Percentiles rank a stretch among this genome's conserved stretches.
Evolutionary conservation across 2,888 invertebrate species (phyloP).

Genomic region (Sympetrum striolatum): DNA sequence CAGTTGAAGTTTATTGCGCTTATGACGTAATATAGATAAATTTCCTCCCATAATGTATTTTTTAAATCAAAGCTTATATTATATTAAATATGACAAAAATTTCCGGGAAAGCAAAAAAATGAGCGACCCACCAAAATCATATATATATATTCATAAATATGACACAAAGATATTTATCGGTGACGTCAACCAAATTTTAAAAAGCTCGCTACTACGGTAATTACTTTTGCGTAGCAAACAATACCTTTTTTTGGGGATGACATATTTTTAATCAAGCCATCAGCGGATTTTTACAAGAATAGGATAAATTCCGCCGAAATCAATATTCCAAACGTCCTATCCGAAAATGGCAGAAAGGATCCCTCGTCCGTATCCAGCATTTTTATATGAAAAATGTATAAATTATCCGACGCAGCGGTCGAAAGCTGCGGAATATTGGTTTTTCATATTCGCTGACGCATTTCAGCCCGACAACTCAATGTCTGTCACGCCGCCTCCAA

Average conservation of each 20-base stretch:
- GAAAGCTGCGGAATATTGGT: conserved; percentile 24
- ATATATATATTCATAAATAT: too few species aligned
- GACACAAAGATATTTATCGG: too few species aligned
- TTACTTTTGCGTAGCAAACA: neutral
- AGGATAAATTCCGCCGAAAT: neutral
- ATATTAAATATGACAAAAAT: too few species aligned
- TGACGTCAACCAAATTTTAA: neutral
- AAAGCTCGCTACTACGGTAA: neutral
- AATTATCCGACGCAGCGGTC: conserved; percentile 16
- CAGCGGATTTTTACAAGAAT: neutral
- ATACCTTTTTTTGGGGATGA: neutral
- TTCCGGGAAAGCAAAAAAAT: too few species aligned
- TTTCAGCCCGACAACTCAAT: conserved; percentile 35
- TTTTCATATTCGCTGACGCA: conserved; percentile 40
- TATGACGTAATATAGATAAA: too few species aligned
- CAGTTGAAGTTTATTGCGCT: too few species aligned
- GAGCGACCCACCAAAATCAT: too few species aligned
- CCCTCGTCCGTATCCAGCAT: neutral
- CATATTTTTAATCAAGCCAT: too few species aligned
- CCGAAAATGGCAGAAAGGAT: neutral
- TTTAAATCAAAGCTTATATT: too few species aligned
- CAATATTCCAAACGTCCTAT: neutral
- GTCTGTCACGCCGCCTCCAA: conserved; percentile 13
- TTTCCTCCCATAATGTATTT: too few species aligned
- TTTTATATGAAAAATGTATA: neutral